phyloP scores from a whole-genome alignment of 2,797 vertebrate genomes.

The Schizopygopsis malacanthus region DNA sequence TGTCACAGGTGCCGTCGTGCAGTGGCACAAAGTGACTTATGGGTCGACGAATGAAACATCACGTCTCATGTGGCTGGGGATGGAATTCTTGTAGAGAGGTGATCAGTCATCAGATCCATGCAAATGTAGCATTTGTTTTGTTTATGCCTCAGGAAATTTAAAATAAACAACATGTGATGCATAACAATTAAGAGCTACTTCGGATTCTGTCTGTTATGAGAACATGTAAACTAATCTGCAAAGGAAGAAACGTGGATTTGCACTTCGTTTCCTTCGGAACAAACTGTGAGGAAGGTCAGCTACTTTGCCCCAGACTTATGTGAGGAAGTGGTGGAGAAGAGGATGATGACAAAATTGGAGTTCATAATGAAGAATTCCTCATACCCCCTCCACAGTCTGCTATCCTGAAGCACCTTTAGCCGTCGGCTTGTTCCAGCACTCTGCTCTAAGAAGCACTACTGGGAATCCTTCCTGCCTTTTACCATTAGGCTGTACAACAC shows the following conservation, averaged over 20 bases:
- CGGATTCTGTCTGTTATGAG: slow-evolving; percentile 30
- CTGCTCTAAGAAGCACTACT: slow-evolving; percentile 40
- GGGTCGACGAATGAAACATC: slow-evolving; percentile 25
- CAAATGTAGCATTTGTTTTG: slow-evolving; percentile 50
- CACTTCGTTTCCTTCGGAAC: background rate
- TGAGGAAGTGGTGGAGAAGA: background rate
- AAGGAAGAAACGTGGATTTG: slow-evolving; percentile 35
- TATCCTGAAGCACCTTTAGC: slow-evolving; percentile 36
- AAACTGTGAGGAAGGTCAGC: background rate
- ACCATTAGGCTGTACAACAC: slow-evolving; percentile 27
- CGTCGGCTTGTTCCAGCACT: slow-evolving; percentile 40
- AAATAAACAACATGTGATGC: slow-evolving; percentile 39
- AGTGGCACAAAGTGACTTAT: slow-evolving; percentile 32
- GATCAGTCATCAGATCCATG: slow-evolving; percentile 44
- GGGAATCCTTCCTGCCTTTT: slow-evolving; percentile 39
- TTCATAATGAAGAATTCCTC: slow-evolving; percentile 44
- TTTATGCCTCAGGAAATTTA: slow-evolving; percentile 50
- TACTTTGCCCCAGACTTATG: background rate
- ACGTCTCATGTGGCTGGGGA: slow-evolving; percentile 30
- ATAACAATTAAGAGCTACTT: slow-evolving; percentile 45
- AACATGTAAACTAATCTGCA: slow-evolving; percentile 39
- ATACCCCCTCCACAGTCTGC: slow-evolving; percentile 11
- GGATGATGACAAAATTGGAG: slow-evolving; percentile 35
- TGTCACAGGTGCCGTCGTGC: slow-evolving; percentile 35
- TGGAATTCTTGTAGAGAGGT: slow-evolving; percentile 33